Conservation (phyloP, 2,797 vertebrate species). For the Eleutherodactylus coqui region DNA sequence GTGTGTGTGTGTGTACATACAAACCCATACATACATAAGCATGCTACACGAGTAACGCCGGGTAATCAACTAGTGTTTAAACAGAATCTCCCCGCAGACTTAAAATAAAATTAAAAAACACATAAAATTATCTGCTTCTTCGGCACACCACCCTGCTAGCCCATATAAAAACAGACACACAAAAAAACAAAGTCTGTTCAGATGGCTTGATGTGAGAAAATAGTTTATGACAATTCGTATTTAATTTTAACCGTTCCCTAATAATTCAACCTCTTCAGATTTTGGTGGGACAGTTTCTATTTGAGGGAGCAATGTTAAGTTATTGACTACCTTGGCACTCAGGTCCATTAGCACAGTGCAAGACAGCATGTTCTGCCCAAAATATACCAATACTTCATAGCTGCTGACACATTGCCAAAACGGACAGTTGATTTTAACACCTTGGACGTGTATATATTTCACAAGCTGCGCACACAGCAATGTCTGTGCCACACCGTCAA, state of each 20-base stretch:
- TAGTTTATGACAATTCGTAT: neutral
- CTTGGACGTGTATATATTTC: slow-evolving; percentile 38
- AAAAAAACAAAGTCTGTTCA: neutral
- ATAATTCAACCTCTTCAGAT: slow-evolving; percentile 8
- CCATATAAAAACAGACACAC: neutral
- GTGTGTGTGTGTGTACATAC: too few species aligned
- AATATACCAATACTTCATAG: slow-evolving; percentile 17
- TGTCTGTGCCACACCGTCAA: slow-evolving; percentile 38
- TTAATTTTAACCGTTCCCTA: neutral
- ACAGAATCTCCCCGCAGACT: neutral
- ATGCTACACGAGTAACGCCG: too few species aligned
- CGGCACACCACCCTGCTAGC: neutral
- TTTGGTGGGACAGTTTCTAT: neutral
- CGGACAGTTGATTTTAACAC: slow-evolving; percentile 50
- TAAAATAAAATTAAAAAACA: neutral
- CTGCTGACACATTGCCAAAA: slow-evolving; percentile 29
- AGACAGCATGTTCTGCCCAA: slow-evolving; percentile 47
- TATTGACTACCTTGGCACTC: slow-evolving; percentile 23
- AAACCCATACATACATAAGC: too few species aligned
- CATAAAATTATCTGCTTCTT: neutral
- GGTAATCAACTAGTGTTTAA: too few species aligned
- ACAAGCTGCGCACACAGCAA: slow-evolving; percentile 25
- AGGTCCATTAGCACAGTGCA: neutral
- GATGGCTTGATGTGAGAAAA: neutral
- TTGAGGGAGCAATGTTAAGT: slow-evolving; percentile 8